Percentiles rank a stretch among this genome's conserved stretches.
Evolutionary conservation across 2,113 vertebrate species (phyloP).

Genomic region (Neopipo cinnamomea): DNA sequence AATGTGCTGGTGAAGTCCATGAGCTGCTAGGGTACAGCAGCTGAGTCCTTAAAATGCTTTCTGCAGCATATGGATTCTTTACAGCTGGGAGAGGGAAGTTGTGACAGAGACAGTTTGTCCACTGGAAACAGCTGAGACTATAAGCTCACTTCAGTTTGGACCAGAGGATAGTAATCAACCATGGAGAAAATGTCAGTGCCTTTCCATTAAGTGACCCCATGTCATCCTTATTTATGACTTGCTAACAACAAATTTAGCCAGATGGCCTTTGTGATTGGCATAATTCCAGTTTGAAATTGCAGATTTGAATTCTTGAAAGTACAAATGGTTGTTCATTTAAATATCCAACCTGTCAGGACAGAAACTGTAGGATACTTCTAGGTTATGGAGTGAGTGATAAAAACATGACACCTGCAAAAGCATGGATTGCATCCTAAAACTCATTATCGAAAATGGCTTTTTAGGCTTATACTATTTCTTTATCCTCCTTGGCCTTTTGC

Average conservation of each 20-base stretch:
- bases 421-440: not conserved
- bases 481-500: not conserved
- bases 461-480: not conserved
- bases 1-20: not conserved
- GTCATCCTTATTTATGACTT: not conserved
- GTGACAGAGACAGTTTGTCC: not conserved
- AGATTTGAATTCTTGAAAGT: conserved; percentile 4
- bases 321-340: not conserved
- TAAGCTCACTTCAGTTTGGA: not conserved
- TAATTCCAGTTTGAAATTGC: not conserved
- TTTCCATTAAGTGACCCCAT: not conserved
- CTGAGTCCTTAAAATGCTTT: not conserved
- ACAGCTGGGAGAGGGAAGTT: not conserved
- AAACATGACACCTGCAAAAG: not conserved
- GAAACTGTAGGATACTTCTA: not conserved
- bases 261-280: not conserved
- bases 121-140: not conserved
- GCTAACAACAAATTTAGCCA: not conserved
- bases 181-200: not conserved
- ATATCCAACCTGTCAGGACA: not conserved
- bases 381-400: not conserved
- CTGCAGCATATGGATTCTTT: not conserved
- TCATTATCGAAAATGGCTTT: not conserved
- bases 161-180: not conserved
- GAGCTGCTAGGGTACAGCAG: not conserved